phyloP scores from a whole-genome alignment of 2,888 invertebrate species.

The Caenorhabditis sp. region DNA sequence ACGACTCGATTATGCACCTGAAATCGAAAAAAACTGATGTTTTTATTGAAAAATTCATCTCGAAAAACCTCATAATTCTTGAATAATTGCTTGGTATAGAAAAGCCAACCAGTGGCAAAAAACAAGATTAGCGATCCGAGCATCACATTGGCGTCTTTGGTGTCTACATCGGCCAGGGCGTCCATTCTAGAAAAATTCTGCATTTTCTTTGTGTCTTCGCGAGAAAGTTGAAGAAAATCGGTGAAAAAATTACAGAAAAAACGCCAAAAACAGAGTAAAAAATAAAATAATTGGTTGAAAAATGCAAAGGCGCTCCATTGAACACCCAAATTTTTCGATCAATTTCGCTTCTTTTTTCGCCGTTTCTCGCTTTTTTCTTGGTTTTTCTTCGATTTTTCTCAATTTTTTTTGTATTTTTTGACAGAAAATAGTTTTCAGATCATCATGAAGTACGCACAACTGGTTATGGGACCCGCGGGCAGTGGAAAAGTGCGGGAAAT shows the following conservation, averaged over 20 bases:
- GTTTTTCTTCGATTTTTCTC: conserved; percentile 18
- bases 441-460: conserved; percentile 89
- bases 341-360: not conserved
- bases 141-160: conserved; percentile 65
- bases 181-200: conserved; percentile 50
- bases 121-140: conserved; percentile 86
- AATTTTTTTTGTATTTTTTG: conserved; percentile 2
- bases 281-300: not conserved
- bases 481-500: conserved; percentile 95
- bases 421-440: not conserved
- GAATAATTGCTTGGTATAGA: conserved; percentile 92
- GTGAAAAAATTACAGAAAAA: not conserved
- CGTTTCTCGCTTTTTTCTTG: not conserved
- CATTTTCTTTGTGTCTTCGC: not conserved
- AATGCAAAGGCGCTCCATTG: conserved; percentile 51
- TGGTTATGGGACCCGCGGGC: conserved; percentile 97
- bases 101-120: conserved; percentile 97
- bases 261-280: not conserved
- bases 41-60: conserved; percentile 1
- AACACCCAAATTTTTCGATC: conserved; percentile 1
- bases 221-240: conserved; percentile 5
- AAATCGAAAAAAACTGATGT: conserved; percentile 21
- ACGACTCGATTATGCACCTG: conserved; percentile 87
- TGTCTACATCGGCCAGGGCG: conserved; percentile 45
- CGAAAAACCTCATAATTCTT: conserved; percentile 73